Evolutionary conservation across 1,140 invertebrate genomes (phyloP), one percentile per base, ranked within the genome.

Genomic region (Papilio dardanus): DNA sequence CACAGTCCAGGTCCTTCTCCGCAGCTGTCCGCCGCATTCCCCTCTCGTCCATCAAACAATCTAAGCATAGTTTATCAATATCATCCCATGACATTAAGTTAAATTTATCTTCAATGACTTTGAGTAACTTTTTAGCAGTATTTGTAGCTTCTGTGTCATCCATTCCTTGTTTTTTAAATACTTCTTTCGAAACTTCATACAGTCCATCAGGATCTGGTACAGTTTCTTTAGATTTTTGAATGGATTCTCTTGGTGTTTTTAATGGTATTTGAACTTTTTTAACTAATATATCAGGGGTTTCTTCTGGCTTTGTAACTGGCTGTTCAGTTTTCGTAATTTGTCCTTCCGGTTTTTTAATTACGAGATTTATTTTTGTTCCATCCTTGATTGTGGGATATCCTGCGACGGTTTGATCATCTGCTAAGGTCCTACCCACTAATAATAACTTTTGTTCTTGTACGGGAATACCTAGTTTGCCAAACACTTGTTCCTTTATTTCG

Each of bases 21-120:
- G 74, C 40, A 1, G 50, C 54, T 46, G 76, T 28, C 69, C 77
- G 74, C 8, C 65, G 77, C 77, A 84, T 58, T 1, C 86, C 83
- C n/a, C 58, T 76, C 69, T 88, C 85, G 50, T 86, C 81, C 40
- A 84, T 21, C 35, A 91, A 68, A 50, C 84, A 88, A 69, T 88
- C 85, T 28, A 76, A 54, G 31, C 80, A 80, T 28, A 92, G 74
- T 67, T 84, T 83, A 14, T 93, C 89, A 76, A 93, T 83, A 76
- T 93, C 92, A 81, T 93, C 91, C 90, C 86, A 92, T 37, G 92
- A 93, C 68, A 93, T 78, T 77, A 87, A 87, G 35, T 86, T 79
- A 73, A 93, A 87, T 71, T 93, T 91, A n/a, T 89, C 85, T 75
- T 91, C 80, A 42, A 91, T 77, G 71, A 88, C 67, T 77, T 77